Evolutionary conservation across 2,113 vertebrate genomes (phyloP), one percentile per base, ranked within the genome.

Genomic region (Caranx melampygus): DNA sequence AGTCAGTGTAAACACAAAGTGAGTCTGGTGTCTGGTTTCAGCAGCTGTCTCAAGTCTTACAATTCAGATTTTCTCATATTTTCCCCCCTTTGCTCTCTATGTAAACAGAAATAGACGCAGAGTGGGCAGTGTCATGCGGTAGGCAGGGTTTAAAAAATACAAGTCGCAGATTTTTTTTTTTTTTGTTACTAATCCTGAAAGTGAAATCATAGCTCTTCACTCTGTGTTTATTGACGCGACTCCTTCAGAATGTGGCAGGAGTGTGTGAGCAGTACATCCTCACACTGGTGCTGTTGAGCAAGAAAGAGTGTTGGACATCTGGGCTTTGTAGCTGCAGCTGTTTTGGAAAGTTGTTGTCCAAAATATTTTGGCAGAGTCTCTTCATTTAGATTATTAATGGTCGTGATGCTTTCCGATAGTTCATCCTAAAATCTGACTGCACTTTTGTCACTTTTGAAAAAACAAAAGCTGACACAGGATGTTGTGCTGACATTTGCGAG

Each of bases 1-100:
- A 85, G 76, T 59, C 83, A 74, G 35, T 57, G 33, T 87, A 91
- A 91, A 93, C 86, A 91, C 72, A 75, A 62, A 71, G 64, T 42
- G 33, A 68, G 47, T 67, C 58, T 82, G 77, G 88, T 87, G 85
- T 92, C 88, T 87, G 79, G 55, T 91, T 90, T 87, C 89, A 88
- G 60, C 86, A 74, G 89, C 78, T 85, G 75, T 82, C 71, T 88
- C 60, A 62, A 76, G 47, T 85, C 78, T 63, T 66, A 60, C 42
- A 16, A 75, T 82, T 75, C 65, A 75, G 37, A 66, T 85, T 70
- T 52, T 76, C 44, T 59, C 6, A 3, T 47, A 44, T 78, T 57
- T 62, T 73, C 59, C 13, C 5, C 9, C 37, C 10, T 68, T 44
- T 73, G 51, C 2, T 52, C 40, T 71, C 35, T 67, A 60, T 67